phyloP scores from a whole-genome alignment of 2,797 vertebrate genomes.

The Pipistrellus nathusii region DNA sequence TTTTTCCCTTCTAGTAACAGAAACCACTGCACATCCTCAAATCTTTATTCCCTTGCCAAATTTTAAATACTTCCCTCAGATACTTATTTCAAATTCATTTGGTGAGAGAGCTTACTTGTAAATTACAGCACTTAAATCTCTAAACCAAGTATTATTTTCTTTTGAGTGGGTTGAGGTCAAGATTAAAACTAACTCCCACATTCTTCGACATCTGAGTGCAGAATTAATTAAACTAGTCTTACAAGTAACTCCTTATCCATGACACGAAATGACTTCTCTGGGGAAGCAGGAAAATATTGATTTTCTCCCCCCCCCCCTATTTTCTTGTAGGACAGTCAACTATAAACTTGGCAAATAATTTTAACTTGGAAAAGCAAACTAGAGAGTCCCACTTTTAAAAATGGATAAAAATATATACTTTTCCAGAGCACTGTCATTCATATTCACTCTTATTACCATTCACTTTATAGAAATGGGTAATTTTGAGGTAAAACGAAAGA shows the following conservation, averaged over 20 bases:
- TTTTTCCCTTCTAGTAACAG: constrained; percentile 25
- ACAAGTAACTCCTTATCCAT: constrained; percentile 48
- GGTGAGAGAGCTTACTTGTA: constrained; percentile 52
- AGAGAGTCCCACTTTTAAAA: neutral
- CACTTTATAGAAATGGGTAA: neutral
- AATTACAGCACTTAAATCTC: constrained; percentile 61
- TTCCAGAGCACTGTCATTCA: neutral
- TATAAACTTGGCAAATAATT: constrained; percentile 20
- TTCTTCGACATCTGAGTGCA: constrained; percentile 51
- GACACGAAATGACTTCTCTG: constrained; percentile 49
- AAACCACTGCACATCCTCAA: neutral
- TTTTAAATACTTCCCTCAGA: constrained; percentile 62
- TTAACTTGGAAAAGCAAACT: constrained; percentile 34
- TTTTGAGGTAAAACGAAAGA: neutral
- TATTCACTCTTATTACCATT: neutral
- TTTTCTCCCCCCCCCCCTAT: neutral
- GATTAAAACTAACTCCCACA: constrained; percentile 72
- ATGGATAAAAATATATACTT: neutral
- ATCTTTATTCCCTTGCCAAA: constrained; percentile 61
- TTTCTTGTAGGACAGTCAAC: neutral
- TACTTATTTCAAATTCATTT: constrained; percentile 57
- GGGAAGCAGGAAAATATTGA: constrained; percentile 14
- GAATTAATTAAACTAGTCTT: constrained; percentile 71
- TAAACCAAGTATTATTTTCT: constrained; percentile 73
- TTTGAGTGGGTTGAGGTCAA: constrained; percentile 68